Percentiles rank a stretch among this genome's conserved stretches.
These are phyloP conservation scores for Trachelus iudaicus DNA, from an alignment of 2,888 invertebrate genomes.

Conservation along the genomic window DNA sequence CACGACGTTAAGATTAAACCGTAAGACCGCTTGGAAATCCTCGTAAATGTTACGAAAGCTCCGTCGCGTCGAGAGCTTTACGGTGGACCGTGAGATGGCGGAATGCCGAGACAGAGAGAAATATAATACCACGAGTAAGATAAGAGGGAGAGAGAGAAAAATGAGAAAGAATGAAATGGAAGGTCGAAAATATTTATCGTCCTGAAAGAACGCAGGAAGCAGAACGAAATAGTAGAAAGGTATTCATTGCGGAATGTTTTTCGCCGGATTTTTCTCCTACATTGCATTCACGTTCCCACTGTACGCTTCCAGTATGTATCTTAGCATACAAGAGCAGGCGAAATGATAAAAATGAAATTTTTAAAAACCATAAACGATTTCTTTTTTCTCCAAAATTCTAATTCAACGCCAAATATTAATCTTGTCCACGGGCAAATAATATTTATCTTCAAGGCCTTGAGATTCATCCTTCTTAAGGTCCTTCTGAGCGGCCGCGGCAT, in stretches of 20 bases:
- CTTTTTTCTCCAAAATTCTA: neutral
- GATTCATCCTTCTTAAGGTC: neutral
- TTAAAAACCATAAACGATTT: neutral
- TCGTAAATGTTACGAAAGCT: slow-evolving; percentile 24
- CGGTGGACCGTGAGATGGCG: slow-evolving; percentile 14
- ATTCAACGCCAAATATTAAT: neutral
- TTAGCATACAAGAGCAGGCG: neutral
- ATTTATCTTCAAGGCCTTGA: neutral
- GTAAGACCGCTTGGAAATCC: slow-evolving; percentile 16
- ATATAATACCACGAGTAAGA: slow-evolving; percentile 28
- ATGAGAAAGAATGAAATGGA: slow-evolving; percentile 26
- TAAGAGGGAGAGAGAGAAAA: slow-evolving; percentile 49
- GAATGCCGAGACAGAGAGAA: slow-evolving; percentile 25
- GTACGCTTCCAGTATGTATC: neutral
- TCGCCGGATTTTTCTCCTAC: neutral
- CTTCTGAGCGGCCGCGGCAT: neutral
- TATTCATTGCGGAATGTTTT: neutral
- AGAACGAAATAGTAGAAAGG: slow-evolving; percentile 1
- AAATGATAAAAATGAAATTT: neutral
- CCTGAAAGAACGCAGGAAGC: neutral
- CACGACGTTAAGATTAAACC: neutral
- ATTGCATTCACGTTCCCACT: neutral
- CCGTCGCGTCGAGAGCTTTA: slow-evolving; percentile 31
- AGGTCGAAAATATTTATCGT: slow-evolving; percentile 51
- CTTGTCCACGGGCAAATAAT: neutral